Percentiles rank a stretch among this genome's conserved stretches.
Conservation (phyloP, 2,797 vertebrate species). For the Fistularia tabacaria region DNA sequence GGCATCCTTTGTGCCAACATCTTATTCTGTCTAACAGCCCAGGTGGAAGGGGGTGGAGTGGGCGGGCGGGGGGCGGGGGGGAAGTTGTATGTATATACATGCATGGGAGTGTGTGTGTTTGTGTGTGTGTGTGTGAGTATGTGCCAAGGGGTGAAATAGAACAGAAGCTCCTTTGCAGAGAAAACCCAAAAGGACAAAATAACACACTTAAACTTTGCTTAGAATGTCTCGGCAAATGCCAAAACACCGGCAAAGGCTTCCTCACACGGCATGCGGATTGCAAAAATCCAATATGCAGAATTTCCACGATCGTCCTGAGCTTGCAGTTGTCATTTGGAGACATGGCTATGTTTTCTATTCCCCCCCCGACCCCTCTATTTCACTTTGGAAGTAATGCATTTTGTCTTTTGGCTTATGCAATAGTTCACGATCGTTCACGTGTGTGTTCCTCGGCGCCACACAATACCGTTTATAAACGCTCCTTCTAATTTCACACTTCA, state of each 20-base stretch:
- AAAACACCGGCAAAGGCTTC: conserved; percentile 14
- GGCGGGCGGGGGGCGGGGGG: conserved; percentile 23
- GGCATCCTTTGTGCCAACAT: conserved; percentile 59
- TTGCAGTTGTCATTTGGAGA: conserved; percentile 53
- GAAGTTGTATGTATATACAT: too few species aligned
- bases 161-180: conserved; percentile 58
- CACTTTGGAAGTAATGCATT: conserved; percentile 62
- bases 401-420: conserved; percentile 61
- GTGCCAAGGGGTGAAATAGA: conserved; percentile 53
- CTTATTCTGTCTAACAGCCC: conserved; percentile 69
- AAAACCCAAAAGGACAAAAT: conserved; percentile 53
- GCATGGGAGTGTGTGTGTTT: not conserved
- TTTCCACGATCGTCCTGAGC: conserved; percentile 30
- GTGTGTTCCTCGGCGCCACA: conserved; percentile 53
- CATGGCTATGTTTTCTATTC: conserved; percentile 37
- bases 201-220: conserved; percentile 57
- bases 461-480: conserved; percentile 69
- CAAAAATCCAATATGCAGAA: conserved; percentile 30
- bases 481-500: conserved; percentile 78
- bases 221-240: conserved; percentile 29
- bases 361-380: conserved; percentile 37
- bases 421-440: conserved; percentile 25
- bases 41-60: conserved; percentile 57
- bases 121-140: conserved; percentile 33
- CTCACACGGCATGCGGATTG: conserved; percentile 25